phyloP scores from a whole-genome alignment of 2,888 invertebrate species.

The Drosophila falleni region DNA sequence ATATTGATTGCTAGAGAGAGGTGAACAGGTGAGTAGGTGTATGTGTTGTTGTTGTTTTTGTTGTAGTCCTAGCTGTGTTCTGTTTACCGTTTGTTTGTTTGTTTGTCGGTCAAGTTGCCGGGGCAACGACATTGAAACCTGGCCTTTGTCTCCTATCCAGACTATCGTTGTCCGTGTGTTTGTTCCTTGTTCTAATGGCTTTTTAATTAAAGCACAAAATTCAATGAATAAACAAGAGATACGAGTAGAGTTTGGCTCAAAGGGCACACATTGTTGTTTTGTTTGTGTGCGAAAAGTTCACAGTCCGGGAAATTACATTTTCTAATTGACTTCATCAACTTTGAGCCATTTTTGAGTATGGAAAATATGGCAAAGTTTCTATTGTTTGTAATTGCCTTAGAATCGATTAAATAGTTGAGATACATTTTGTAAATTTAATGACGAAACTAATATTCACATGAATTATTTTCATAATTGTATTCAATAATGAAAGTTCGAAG shows the following conservation, averaged over 20 bases:
- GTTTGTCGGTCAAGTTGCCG: slow-evolving; percentile 63
- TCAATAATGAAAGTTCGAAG: neutral
- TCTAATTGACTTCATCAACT: slow-evolving; percentile 60
- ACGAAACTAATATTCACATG: neutral
- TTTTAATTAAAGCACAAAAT: slow-evolving; percentile 75
- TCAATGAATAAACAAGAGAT: slow-evolving; percentile 76
- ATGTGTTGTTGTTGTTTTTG: slow-evolving; percentile 2
- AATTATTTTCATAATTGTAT: neutral
- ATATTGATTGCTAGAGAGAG: slow-evolving; percentile 65
- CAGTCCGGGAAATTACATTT: slow-evolving; percentile 46
- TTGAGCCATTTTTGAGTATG: neutral
- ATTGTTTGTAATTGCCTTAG: neutral
- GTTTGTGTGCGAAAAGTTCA: slow-evolving; percentile 37
- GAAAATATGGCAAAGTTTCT: neutral
- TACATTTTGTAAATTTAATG: neutral
- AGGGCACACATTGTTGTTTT: slow-evolving; percentile 33
- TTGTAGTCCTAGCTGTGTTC: slow-evolving; percentile 18
- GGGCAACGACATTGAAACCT: slow-evolving; percentile 66
- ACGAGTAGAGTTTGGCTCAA: slow-evolving; percentile 52
- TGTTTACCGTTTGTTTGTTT: slow-evolving; percentile 61
- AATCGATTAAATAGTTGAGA: slow-evolving; percentile 5
- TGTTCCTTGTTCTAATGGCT: slow-evolving; percentile 61
- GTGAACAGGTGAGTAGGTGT: slow-evolving; percentile 15
- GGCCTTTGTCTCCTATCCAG: slow-evolving; percentile 40
- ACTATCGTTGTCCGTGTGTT: slow-evolving; percentile 5